Percentiles rank a stretch among this genome's conserved stretches.
Evolutionary conservation across 2,113 vertebrate species (phyloP).

Genomic region (Xenopus laevis): DNA sequence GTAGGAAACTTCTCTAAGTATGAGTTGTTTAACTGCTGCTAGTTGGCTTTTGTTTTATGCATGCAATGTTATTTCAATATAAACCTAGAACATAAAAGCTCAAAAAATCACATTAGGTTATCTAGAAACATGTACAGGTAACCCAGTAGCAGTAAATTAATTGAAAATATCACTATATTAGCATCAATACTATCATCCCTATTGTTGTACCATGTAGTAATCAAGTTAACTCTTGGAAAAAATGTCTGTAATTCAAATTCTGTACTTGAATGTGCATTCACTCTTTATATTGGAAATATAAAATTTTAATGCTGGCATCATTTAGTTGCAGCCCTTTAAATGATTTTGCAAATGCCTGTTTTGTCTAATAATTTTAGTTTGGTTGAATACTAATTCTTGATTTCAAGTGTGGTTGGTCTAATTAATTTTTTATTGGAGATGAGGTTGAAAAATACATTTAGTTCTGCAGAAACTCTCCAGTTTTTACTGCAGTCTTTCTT

Average conservation of each 20-base stretch:
- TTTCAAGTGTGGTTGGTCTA: no score
- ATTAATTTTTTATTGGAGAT: no score
- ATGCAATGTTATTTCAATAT: constrained; percentile 24
- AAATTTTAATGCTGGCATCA: no score
- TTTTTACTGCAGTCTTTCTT: no score
- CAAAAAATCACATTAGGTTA: constrained; percentile 27
- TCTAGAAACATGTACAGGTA: constrained; percentile 10
- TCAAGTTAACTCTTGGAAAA: background rate
- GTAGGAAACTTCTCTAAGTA: no score
- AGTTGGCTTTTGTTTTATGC: no score
- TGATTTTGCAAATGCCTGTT: no score
- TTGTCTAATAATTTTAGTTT: no score
- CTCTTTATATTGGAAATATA: background rate
- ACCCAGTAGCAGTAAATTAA: constrained; percentile 15
- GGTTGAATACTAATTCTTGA: constrained; percentile 53
- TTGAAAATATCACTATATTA: background rate
- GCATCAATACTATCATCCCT: constrained; percentile 16
- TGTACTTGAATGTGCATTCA: background rate
- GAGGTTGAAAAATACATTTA: no score
- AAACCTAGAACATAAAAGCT: constrained; percentile 33
- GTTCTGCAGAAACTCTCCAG: no score
- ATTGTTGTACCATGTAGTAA: background rate
- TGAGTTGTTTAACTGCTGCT: no score
- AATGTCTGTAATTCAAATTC: background rate
- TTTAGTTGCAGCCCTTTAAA: no score